Percentiles rank a stretch among this genome's conserved stretches.
Conservation (phyloP, 2,797 vertebrate species). For the Thunnus albacares region DNA sequence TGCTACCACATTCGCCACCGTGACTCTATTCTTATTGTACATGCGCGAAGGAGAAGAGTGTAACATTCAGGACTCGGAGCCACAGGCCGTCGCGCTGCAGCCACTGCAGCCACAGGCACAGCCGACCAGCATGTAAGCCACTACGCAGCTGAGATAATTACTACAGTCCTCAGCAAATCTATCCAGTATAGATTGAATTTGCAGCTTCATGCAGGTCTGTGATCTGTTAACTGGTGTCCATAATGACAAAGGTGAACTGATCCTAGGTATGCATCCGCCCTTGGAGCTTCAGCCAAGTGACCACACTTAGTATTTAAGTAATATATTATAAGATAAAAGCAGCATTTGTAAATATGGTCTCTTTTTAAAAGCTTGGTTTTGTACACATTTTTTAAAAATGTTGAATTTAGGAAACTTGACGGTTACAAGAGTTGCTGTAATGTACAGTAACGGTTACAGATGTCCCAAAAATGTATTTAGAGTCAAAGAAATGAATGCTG, state of each 20-base stretch:
- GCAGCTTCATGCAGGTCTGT: constrained; percentile 37
- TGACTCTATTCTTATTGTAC: constrained; percentile 94
- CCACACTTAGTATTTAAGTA: constrained; percentile 70
- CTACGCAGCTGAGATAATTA: background rate
- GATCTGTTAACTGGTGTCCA: constrained; percentile 36
- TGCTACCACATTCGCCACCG: constrained; percentile 95
- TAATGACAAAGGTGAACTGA: constrained; percentile 42
- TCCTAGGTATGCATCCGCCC: constrained; percentile 28
- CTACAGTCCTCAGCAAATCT: constrained; percentile 14
- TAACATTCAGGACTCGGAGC: constrained; percentile 84
- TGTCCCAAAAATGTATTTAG: background rate
- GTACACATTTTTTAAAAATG: constrained; percentile 36
- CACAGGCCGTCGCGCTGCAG: constrained; percentile 86
- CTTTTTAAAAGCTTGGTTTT: constrained; percentile 65
- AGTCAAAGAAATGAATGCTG: constrained; percentile 30
- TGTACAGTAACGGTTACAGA: constrained; percentile 28
- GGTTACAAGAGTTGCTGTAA: constrained; percentile 43
- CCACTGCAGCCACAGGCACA: constrained; percentile 82
- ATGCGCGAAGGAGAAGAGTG: constrained; percentile 87
- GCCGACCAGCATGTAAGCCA: constrained; percentile 72
- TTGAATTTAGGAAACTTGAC: constrained; percentile 39
- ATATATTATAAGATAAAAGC: constrained; percentile 69
- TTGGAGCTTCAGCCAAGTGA: constrained; percentile 43
- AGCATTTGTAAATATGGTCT: constrained; percentile 76
- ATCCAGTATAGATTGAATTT: background rate